These are phyloP conservation scores for Esox niger DNA, from an alignment of 2,113 vertebrate species.

Conservation along the genomic window DNA sequence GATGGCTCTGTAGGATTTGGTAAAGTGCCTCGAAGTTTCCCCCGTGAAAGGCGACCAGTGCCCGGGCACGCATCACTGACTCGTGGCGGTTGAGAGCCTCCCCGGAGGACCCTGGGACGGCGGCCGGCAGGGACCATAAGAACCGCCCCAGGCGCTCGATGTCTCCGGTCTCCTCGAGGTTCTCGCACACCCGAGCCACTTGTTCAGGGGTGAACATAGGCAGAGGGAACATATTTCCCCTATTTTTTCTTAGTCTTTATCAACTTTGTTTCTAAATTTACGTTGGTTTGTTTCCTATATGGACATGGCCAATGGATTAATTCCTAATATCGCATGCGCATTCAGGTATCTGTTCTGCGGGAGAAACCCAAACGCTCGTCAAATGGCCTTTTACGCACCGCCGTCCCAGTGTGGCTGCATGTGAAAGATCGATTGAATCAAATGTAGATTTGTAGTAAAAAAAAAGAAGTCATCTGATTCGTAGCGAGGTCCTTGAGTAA, in stretches of 20 bases:
- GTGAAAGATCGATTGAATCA: neutral
- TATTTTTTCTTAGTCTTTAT: neutral
- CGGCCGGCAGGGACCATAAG: constrained; percentile 77
- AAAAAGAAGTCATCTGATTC: neutral
- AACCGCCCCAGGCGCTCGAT: constrained; percentile 79
- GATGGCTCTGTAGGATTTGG: constrained; percentile 75
- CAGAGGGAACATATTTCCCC: constrained; percentile 69
- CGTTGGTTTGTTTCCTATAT: neutral
- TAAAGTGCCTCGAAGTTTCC: constrained; percentile 79
- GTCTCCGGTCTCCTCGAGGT: constrained; percentile 78
- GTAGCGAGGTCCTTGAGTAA: constrained; percentile 22
- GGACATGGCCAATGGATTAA: neutral
- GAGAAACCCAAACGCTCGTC: constrained; percentile 38
- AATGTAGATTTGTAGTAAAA: neutral
- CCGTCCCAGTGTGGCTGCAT: neutral
- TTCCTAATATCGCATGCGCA: neutral
- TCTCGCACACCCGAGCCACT: constrained; percentile 78
- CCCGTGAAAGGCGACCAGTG: constrained; percentile 76
- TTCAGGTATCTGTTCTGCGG: neutral
- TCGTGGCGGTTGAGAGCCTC: constrained; percentile 77
- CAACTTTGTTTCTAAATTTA: neutral
- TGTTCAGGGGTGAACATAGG: constrained; percentile 79
- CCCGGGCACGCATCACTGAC: constrained; percentile 76
- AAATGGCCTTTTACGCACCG: constrained; percentile 22
- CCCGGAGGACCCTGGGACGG: constrained; percentile 67